phyloP scores from a whole-genome alignment of 2,888 invertebrate species.

The Chrysolina haemoptera region DNA sequence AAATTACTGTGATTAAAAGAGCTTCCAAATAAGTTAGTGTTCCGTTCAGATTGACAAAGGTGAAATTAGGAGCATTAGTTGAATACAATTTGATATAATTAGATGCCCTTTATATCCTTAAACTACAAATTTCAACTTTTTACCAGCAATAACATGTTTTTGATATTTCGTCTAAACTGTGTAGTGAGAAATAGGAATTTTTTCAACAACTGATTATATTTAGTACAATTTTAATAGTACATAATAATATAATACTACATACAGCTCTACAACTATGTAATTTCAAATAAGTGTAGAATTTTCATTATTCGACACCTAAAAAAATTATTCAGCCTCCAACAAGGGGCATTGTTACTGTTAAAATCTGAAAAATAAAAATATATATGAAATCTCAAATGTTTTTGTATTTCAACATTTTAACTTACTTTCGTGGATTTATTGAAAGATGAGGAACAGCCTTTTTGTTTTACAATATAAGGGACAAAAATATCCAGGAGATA shows the following conservation, averaged over 20 bases:
- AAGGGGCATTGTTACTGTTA: constrained; percentile 67
- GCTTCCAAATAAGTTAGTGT: no score
- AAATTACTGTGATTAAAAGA: no score
- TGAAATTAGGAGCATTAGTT: no score
- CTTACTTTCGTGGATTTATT: constrained; percentile 68
- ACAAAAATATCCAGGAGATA: constrained; percentile 81
- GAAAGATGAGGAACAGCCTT: constrained; percentile 71
- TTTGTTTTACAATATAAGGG: constrained; percentile 77
- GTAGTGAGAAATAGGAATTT: constrained; percentile 1
- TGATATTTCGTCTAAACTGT: not conserved
- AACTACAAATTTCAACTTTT: not conserved
- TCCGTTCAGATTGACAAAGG: no score
- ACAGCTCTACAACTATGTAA: no score
- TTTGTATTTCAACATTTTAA: constrained; percentile 25
- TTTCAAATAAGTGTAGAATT: no score
- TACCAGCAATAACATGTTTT: not conserved
- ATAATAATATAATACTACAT: not conserved
- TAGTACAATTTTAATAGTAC: not conserved
- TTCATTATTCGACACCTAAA: not conserved
- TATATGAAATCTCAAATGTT: constrained; percentile 6
- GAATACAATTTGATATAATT: not conserved
- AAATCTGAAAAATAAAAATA: constrained; percentile 60
- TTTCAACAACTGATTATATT: not conserved
- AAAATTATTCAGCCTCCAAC: constrained; percentile 57
- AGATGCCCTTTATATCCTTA: not conserved